phyloP scores from a whole-genome alignment of 2,888 invertebrate genomes.

The Hoplodrina ambigua region DNA sequence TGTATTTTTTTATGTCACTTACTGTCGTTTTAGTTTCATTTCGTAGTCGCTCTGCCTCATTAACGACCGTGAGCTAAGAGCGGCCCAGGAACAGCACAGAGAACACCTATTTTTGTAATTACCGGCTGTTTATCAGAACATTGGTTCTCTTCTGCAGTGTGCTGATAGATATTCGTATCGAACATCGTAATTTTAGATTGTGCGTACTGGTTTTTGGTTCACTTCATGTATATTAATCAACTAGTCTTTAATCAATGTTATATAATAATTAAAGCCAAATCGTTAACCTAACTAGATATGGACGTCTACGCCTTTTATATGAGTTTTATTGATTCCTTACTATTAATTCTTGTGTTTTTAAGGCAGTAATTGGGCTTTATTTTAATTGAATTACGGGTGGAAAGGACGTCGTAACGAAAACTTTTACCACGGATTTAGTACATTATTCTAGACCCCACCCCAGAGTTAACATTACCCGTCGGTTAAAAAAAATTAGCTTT shows the following conservation, averaged over 20 bases:
- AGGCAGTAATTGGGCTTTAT: conserved; percentile 6
- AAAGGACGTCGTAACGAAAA: too few species aligned
- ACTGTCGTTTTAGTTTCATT: conserved; percentile 18
- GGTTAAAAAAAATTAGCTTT: too few species aligned
- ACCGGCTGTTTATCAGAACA: conserved; percentile 7
- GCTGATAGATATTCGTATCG: conserved; percentile 11
- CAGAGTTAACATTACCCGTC: too few species aligned
- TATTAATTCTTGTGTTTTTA: conserved; percentile 5
- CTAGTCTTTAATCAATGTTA: conserved; percentile 36
- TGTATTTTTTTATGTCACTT: conserved; percentile 26
- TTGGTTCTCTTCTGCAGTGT: background rate
- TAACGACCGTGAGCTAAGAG: conserved; percentile 32
- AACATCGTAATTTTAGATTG: background rate
- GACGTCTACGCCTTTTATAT: conserved; percentile 4
- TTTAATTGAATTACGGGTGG: background rate
- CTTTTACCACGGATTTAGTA: too few species aligned
- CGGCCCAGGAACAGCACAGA: conserved; percentile 19
- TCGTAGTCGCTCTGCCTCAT: conserved; percentile 28
- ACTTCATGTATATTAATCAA: conserved; percentile 21
- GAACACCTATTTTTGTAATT: conserved; percentile 19
- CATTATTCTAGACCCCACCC: too few species aligned
- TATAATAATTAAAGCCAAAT: conserved; percentile 7
- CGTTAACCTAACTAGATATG: conserved; percentile 24
- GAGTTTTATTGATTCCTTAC: conserved; percentile 32
- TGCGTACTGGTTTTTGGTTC: conserved; percentile 35